These are phyloP conservation scores for Hydractinia symbiolongicarpus DNA, from an alignment of 30 jellyfish, hydroid and myxozoan genomes.

Conservation along the genomic window DNA sequence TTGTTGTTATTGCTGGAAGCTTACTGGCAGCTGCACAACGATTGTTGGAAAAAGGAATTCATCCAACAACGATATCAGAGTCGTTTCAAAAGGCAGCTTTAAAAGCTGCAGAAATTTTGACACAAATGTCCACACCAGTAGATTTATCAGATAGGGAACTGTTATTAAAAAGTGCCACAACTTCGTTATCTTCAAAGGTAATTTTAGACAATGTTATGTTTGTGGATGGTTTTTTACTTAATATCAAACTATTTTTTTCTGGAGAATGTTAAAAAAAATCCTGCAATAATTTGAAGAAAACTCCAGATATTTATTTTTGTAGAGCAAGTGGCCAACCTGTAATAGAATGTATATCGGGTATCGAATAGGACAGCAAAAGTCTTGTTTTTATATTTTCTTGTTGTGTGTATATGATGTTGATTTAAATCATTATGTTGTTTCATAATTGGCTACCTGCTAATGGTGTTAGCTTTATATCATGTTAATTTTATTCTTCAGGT, in stretches of 20 bases:
- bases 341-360: too few species aligned
- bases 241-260: background rate
- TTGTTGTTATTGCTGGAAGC: constrained; percentile 95
- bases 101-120: constrained; percentile 56
- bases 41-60: constrained; percentile 80
- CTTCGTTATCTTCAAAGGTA: constrained; percentile 88
- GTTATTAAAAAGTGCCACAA: constrained; percentile 86
- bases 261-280: background rate
- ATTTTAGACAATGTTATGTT: background rate
- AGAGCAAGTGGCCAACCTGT: too few species aligned
- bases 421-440: background rate
- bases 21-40: constrained; percentile 76
- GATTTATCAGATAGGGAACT: constrained; percentile 88
- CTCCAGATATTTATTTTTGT: too few species aligned
- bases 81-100: constrained; percentile 85
- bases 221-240: background rate
- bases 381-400: too few species aligned
- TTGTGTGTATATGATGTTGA: too few species aligned
- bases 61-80: constrained; percentile 94
- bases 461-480: background rate
- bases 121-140: constrained; percentile 77
- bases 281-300: too few species aligned
- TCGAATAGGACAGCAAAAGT: too few species aligned
- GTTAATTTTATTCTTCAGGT: constrained; percentile 48
- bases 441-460: background rate